Evolutionary conservation across 2,888 invertebrate species (phyloP).

Genomic region (Sarcophaga subvicina): DNA sequence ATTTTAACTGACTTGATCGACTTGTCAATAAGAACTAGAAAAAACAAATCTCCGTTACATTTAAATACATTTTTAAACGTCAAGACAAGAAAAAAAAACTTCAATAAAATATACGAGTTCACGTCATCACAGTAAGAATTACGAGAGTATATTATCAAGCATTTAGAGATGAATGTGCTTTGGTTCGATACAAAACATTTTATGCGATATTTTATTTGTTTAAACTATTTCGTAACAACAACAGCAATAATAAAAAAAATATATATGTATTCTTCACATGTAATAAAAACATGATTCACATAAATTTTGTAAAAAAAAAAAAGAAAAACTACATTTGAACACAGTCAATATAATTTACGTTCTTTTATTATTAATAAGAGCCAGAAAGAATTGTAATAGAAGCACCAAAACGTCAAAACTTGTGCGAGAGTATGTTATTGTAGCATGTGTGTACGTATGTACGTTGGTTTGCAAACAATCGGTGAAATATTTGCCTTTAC

Average conservation of each 20-base stretch:
- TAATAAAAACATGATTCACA: constrained; percentile 64
- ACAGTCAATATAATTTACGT: constrained; percentile 22
- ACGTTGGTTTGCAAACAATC: constrained; percentile 48
- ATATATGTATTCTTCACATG: constrained; percentile 57
- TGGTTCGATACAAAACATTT: constrained; percentile 3
- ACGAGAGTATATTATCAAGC: constrained; percentile 18
- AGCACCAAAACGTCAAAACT: constrained; percentile 2
- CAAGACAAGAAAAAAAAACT: not conserved
- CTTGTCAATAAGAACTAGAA: constrained; percentile 42
- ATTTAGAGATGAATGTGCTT: constrained; percentile 38
- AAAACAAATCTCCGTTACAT: constrained; percentile 32
- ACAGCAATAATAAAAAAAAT: not conserved
- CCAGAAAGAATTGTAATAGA: constrained; percentile 3
- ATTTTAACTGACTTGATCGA: not conserved
- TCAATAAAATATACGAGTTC: constrained; percentile 30
- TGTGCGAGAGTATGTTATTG: no score
- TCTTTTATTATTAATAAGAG: constrained; percentile 33
- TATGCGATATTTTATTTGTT: constrained; percentile 8
- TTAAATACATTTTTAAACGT: not conserved
- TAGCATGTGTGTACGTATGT: not conserved
- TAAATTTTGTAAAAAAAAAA: constrained; percentile 53
- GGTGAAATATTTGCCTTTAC: constrained; percentile 38
- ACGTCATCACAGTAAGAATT: constrained; percentile 19
- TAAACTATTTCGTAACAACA: constrained; percentile 28
- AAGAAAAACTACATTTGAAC: constrained; percentile 16